These are phyloP conservation scores for Belonocnema kinseyi DNA, from an alignment of 1,140 invertebrate genomes.

Conservation along the genomic window DNA sequence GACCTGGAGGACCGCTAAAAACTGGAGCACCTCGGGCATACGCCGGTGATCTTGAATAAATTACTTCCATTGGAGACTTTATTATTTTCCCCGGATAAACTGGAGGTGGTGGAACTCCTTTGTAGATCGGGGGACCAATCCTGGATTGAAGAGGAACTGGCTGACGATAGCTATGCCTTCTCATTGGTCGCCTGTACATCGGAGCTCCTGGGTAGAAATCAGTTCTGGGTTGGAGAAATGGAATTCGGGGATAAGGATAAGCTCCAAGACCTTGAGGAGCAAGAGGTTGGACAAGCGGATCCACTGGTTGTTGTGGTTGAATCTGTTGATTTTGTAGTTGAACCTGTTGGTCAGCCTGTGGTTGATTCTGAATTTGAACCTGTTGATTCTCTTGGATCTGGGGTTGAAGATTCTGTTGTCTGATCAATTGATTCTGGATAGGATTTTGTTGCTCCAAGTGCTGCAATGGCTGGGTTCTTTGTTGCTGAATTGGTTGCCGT, in stretches of 20 bases:
- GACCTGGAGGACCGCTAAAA: conserved; percentile 47
- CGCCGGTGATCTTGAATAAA: conserved; percentile 67
- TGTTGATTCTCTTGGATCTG: conserved; percentile 9
- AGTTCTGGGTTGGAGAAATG: conserved; percentile 32
- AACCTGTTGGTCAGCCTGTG: not conserved
- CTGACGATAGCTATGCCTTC: conserved; percentile 32
- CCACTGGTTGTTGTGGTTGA: conserved; percentile 8
- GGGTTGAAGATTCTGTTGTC: not conserved
- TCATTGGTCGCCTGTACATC: conserved; percentile 22
- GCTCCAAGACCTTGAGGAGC: not conserved
- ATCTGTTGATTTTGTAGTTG: conserved; percentile 20
- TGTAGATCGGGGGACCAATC: conserved; percentile 53
- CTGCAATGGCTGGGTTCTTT: conserved; percentile 21
- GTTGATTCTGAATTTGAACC: conserved; percentile 16
- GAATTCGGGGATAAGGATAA: conserved; percentile 24
- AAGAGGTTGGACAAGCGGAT: no score
- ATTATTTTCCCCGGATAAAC: conserved; percentile 42
- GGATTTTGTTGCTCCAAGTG: not conserved
- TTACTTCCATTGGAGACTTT: conserved; percentile 59
- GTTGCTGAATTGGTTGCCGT: not conserved
- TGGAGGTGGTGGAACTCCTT: conserved; percentile 41
- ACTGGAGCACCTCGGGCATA: conserved; percentile 46
- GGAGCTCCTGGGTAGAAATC: conserved; percentile 12
- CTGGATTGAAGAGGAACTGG: conserved; percentile 29
- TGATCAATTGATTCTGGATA: not conserved